Evolutionary conservation across 1,140 invertebrate genomes (phyloP), one percentile per base, ranked within the genome.

Genomic region (Sinella curviseta): DNA sequence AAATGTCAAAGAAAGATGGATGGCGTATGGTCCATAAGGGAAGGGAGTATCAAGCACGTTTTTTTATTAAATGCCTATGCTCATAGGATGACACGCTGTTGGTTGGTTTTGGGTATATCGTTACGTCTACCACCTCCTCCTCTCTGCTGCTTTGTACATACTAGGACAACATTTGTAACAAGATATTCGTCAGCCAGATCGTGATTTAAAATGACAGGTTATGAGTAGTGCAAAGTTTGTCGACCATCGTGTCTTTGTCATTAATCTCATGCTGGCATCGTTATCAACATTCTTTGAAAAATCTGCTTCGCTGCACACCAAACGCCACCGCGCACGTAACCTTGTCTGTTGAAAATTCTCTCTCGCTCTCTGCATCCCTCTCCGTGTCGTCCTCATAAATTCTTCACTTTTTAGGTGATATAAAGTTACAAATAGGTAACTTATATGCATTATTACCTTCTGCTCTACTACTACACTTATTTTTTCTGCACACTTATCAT

Each of bases 221-320:
- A 26, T 60, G 57, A 60, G 24, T 26, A 26, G 4, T 48, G 24
- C 39, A 60, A 26, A 60, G 57, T 60, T 60, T 60, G 57, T 60
- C 57, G 57, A 60, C 57, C 57, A n/a, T 60, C 57, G 57, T 60
- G 57, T 60, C 57, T 26, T 26, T 60, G 57, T 60, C 57, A 60
- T 60, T 60, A 60, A 60, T 60, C 57, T 60, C 57, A 60, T 60
- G 57, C 57, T 60, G 57, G 57, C 24, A 17, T 17, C 57, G 24
- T 60, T n/a, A 60, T 17, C 57, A 60, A 60, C 57, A 60, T 60
- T 60, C 24, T 26, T 4, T 60, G 57, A 17, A 60, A 17, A 26
- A 60, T 60, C 57, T 26, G 57, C 24, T 4, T 26, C 24, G 12
- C 57, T 3, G 57, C 24, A 17, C n/a, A n/a, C n/a, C n/a, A n/a